Evolutionary conservation across 2,797 vertebrate genomes (phyloP).

Genomic region (Cephalopachus bancanus): DNA sequence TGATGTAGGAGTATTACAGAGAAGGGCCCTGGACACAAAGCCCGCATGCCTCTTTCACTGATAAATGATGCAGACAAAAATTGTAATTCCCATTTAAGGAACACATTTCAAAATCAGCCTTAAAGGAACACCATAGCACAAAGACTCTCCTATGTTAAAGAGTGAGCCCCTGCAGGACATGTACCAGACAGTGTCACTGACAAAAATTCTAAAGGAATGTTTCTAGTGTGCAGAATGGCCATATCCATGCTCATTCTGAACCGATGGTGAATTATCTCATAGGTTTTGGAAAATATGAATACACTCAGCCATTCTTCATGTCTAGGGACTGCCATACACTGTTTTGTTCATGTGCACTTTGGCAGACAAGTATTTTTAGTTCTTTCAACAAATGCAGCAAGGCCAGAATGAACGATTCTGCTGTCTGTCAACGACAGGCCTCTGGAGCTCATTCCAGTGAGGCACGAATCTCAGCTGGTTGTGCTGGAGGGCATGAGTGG

Average conservation of each 20-base stretch:
- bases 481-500: background rate
- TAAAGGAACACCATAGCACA: background rate
- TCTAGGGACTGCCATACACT: background rate
- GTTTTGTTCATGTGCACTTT: background rate
- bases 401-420: background rate
- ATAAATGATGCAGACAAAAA: background rate
- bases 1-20: background rate
- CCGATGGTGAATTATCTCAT: background rate
- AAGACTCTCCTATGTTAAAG: background rate
- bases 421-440: background rate
- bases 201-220: conserved; percentile 11
- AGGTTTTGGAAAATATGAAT: background rate
- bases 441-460: background rate
- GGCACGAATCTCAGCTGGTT: background rate
- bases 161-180: background rate
- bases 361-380: background rate
- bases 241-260: background rate
- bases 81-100: background rate
- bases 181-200: background rate
- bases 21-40: background rate
- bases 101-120: background rate
- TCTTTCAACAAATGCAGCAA: background rate
- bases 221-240: background rate
- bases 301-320: conserved; percentile 30
- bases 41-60: background rate